Evolutionary conservation across 2,797 vertebrate genomes (phyloP).

Genomic region (Pteronotus mesoamericanus): DNA sequence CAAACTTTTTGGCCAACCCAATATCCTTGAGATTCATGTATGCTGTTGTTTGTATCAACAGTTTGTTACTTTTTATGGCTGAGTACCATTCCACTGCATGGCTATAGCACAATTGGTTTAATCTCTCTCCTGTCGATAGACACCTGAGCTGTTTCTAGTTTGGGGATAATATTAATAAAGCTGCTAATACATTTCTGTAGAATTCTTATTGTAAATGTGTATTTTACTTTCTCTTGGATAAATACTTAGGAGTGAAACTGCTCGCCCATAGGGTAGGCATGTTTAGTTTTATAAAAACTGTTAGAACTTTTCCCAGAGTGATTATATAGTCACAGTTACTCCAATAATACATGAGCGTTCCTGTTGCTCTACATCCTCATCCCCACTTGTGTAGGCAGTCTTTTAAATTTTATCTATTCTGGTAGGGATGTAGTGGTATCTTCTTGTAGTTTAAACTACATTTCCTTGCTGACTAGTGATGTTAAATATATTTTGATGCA

Average conservation of each 20-base stretch:
- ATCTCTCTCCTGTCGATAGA: background rate
- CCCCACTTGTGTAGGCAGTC: background rate
- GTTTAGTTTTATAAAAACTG: background rate
- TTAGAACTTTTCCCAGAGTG: background rate
- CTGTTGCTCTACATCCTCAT: background rate
- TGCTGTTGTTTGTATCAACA: background rate
- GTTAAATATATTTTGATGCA: background rate
- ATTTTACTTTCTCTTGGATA: background rate
- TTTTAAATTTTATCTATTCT: background rate
- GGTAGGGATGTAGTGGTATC: background rate
- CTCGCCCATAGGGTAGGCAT: background rate
- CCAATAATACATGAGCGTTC: background rate
- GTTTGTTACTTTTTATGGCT: background rate
- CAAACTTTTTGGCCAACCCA: background rate
- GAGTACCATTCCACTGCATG: background rate
- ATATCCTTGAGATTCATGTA: background rate
- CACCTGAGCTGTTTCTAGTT: background rate
- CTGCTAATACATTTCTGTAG: background rate
- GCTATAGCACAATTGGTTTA: background rate
- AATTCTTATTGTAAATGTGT: background rate
- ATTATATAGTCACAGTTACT: background rate
- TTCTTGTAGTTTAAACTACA: background rate
- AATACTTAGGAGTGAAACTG: background rate
- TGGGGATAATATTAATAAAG: background rate
- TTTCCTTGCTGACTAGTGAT: background rate